A percentile compares a stretch with the other conserved stretches of the same genome.
Conservation (phyloP, 53 echinoderm and acorn worm genomes). For the Arbacia lixula region DNA sequence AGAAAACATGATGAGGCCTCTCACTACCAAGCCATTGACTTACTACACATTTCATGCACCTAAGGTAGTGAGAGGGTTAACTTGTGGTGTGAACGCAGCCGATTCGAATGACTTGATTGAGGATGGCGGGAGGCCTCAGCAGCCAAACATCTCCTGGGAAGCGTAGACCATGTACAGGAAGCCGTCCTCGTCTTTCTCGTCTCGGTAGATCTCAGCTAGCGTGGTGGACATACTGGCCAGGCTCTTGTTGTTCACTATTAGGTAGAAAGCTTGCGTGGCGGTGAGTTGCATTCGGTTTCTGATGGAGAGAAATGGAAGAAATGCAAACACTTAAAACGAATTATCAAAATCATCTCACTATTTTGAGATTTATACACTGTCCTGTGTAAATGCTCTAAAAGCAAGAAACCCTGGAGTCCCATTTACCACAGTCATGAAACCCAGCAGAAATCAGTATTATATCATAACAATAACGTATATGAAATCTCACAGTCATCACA, state of each 20-base stretch:
- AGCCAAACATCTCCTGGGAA: slow-evolving; percentile 99
- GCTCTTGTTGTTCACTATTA: slow-evolving; percentile 99
- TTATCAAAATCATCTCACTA: neutral
- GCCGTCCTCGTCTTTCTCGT: slow-evolving; percentile 98
- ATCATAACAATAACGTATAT: too few relatives aligned
- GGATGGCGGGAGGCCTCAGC: slow-evolving; percentile 16
- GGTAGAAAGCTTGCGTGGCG: slow-evolving; percentile 97
- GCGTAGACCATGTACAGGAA: slow-evolving; percentile 99
- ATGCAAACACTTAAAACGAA: neutral
- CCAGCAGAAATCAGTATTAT: too few relatives aligned
- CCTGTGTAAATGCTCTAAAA: too few relatives aligned
- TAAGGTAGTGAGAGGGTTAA: too few relatives aligned
- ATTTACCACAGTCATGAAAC: too few relatives aligned
- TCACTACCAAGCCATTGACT: too few relatives aligned
- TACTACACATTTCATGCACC: too few relatives aligned
- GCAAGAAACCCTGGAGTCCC: too few relatives aligned
- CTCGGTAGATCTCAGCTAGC: slow-evolving; percentile 92
- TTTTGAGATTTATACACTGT: neutral
- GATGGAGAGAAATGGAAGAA: neutral
- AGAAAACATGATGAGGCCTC: too few relatives aligned
- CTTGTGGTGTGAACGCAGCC: too few relatives aligned
- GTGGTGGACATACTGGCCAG: slow-evolving; percentile 98
- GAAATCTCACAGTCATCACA: too few relatives aligned
- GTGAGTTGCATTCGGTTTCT: slow-evolving; percentile 99
- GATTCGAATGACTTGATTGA: too few relatives aligned